Evolutionary conservation across 2,888 invertebrate species (phyloP), one percentile per base, ranked within the genome.

Genomic region (Lithophane ornitopus): DNA sequence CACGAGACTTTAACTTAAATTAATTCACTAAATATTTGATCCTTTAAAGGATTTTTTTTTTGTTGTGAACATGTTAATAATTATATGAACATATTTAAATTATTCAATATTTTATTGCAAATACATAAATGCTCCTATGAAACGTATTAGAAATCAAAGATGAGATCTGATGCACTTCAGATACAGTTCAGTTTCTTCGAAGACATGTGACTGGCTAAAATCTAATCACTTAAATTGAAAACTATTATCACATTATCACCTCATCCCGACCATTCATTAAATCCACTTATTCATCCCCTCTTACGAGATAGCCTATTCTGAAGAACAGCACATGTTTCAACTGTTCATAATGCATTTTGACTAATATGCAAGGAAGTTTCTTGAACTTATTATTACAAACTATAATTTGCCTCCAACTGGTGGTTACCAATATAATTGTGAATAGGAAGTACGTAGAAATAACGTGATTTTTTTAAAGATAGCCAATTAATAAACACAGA

Each of bases 241-340:
- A 91, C 94, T 95, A 95, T 94, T 95, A 96, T 96, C 95, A 96
- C 95, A 95, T 93, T 93, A 90, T 93, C 91, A 92, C 91, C 91
- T 90, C 93, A 92, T 93, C 88, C 87, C 90, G 91, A 74, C 84
- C 89, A 88, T 88, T 89, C 89, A 86, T 84, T 73, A 85, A 85
- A 85, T 74, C 85, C 87, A 73, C 78, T 82, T 87, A 87, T 85
- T 80, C 85, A 70, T 87, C 87, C 76, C 78, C 62, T 78, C 87
- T 87, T 87, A 87, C 67, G 67, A 80, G 67, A 69, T 83, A 83
- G 81, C 78, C 74, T 83, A 81, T 68, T 66, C 70, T 59, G 67
- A 46, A 44, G 74, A 81, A 84, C 81, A 80, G 80, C 70, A 80
- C 63, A 71, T 63, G 34, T 69, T 61, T 52, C n/a, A 58, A 71